Evolutionary conservation across 2,113 vertebrate species (phyloP), one percentile per base, ranked within the genome.

Genomic region (Vulpes ferrilata): DNA sequence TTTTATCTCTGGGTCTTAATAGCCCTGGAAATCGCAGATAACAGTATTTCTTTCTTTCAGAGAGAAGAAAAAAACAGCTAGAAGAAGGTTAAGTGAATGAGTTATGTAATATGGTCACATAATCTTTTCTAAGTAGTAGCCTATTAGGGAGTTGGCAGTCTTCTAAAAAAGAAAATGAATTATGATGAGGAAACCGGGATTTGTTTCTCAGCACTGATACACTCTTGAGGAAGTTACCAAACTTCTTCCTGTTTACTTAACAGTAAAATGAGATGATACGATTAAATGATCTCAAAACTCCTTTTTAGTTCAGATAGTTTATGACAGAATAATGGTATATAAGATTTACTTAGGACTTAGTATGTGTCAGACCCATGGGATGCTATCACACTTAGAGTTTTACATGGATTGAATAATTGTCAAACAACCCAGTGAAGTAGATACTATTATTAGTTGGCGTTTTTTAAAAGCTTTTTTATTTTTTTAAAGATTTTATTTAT

Each of bases 1-100:
- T 71, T 79, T 92, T 93, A 74, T 87, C 35, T 95, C 9, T 86
- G 19, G 12, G 32, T 94, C 32, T 96, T 97, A 96, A 91, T 93
- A 93, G 35, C 64, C 38, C 60, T 83, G 59, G 59, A 94, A 96
- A 55, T 64, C 95, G n/a, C 9, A 94, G 92, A 92, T 85, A 82
- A 30, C 35, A 38, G 11, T 7, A 86, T 90, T 87, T 86, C 32
- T 48, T 64, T 92, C 65, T 93, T 62, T 30, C 32, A 95, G 35
- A 23, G 71, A 51, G 43, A 93, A 87, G 30, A 88, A 15, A 87
- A 92, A 84, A 86, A 92, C 60, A 81, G 86, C 62, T 35, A 84
- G 51, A 91, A 92, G 10, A 43, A 93, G 30, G 7, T 51, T 95
- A 79, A 95, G 65, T 86, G 35, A 78, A 64, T 93, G 65, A 67